Percentiles rank a stretch among this genome's conserved stretches.
Evolutionary conservation across 2,888 invertebrate species (phyloP).

Genomic region (Ligdia adustata): DNA sequence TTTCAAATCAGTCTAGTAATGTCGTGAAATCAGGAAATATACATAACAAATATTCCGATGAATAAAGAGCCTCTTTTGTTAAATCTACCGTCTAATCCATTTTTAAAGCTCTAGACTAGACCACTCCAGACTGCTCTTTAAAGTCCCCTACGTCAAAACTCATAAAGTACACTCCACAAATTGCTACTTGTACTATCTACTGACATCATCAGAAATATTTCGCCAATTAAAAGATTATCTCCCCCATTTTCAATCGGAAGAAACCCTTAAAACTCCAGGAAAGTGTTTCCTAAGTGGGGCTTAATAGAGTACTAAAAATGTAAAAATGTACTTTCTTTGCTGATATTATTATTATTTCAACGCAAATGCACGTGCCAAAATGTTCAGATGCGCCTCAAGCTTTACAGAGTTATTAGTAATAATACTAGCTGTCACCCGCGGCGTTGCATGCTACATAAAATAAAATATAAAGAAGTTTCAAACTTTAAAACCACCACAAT

Average conservation of each 20-base stretch:
- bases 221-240: conserved; percentile 29
- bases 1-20: too few species aligned
- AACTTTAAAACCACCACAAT: too few species aligned
- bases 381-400: conserved; percentile 36
- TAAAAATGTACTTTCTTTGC: too few species aligned
- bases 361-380: conserved; percentile 45
- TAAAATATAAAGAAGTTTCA: too few species aligned
- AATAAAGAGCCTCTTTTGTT: too few species aligned
- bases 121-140: not conserved
- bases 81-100: too few species aligned
- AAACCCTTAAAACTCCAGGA: conserved; percentile 9
- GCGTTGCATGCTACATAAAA: too few species aligned
- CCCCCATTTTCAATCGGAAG: conserved; percentile 10
- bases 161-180: conserved; percentile 4
- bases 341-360: too few species aligned
- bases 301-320: not conserved
- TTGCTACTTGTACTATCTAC: conserved; percentile 27
- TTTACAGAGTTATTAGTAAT: too few species aligned
- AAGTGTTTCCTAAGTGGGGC: conserved; percentile 8
- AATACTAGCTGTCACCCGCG: too few species aligned
- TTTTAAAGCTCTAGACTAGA: not conserved
- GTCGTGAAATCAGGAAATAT: too few species aligned
- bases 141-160: not conserved
- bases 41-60: too few species aligned
- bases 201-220: conserved; percentile 37